Evolutionary conservation across 2,888 invertebrate species (phyloP).

Genomic region (Dascillus cervinus): DNA sequence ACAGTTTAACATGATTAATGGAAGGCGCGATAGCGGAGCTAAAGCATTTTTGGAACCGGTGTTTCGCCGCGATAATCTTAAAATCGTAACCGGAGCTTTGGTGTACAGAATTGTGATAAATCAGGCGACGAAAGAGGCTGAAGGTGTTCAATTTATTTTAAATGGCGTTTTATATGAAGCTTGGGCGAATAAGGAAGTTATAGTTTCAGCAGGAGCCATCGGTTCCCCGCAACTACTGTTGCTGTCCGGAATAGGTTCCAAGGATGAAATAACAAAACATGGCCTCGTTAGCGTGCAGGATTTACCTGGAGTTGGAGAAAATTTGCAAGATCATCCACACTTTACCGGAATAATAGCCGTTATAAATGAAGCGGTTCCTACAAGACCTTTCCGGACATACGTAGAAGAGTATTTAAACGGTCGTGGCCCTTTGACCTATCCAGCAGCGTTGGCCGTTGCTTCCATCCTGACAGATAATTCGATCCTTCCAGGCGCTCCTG

Average conservation of each 20-base stretch:
- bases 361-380: conserved; percentile 42
- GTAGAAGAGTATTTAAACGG: conserved; percentile 18
- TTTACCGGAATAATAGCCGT: conserved; percentile 61
- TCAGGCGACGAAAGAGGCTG: conserved; percentile 48
- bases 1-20: conserved; percentile 60
- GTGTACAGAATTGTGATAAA: conserved; percentile 63
- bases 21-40: conserved; percentile 65
- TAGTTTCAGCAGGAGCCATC: conserved; percentile 69
- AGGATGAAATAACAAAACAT: conserved; percentile 49
- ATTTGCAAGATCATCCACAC: conserved; percentile 69
- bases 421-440: conserved; percentile 19
- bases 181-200: conserved; percentile 61
- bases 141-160: conserved; percentile 61
- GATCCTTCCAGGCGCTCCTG: conserved; percentile 21
- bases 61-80: conserved; percentile 56
- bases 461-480: too few relatives aligned
- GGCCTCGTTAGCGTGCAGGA: conserved; percentile 55
- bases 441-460: conserved; percentile 20
- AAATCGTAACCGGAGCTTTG: too few relatives aligned
- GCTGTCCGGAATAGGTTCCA: conserved; percentile 72
- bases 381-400: conserved; percentile 5
- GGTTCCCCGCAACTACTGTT: conserved; percentile 76
- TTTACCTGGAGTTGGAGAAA: conserved; percentile 65
- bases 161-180: conserved; percentile 45
- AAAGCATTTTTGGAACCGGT: conserved; percentile 68